phyloP scores from a whole-genome alignment of 2,888 invertebrate genomes.

The Zaprionus lineosus region DNA sequence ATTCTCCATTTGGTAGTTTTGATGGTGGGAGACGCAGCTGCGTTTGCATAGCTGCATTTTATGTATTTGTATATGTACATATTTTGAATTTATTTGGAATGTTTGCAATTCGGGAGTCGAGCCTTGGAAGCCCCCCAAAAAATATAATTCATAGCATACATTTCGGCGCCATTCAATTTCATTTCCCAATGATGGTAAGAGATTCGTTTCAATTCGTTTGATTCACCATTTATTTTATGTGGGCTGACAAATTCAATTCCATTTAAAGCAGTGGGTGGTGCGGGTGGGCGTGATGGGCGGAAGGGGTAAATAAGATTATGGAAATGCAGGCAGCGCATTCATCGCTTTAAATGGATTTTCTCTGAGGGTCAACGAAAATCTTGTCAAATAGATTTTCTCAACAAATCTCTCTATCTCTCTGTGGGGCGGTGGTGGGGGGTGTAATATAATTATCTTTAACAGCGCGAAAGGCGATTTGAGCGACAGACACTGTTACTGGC shows the following conservation, averaged over 20 bases:
- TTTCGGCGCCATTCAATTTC: constrained; percentile 41
- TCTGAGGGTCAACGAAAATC: constrained; percentile 37
- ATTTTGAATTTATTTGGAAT: constrained; percentile 12
- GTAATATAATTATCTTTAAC: background rate
- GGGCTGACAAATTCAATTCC: constrained; percentile 68
- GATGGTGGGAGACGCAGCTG: no score
- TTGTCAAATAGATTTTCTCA: no score
- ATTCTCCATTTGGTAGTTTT: background rate
- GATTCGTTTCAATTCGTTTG: constrained; percentile 58
- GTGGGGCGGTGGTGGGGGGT: no score
- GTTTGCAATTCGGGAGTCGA: constrained; percentile 11
- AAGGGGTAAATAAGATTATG: constrained; percentile 9
- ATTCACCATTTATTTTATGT: constrained; percentile 69
- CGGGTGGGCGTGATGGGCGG: background rate
- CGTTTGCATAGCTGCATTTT: constrained; percentile 16
- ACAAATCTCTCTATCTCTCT: no score
- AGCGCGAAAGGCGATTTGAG: no score
- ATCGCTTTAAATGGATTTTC: constrained; percentile 60
- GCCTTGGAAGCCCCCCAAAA: background rate
- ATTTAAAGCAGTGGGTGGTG: constrained; percentile 10
- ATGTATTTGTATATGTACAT: no score
- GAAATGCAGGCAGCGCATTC: constrained; percentile 21
- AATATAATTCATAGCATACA: no score
- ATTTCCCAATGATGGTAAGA: constrained; percentile 58
- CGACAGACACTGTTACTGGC: constrained; percentile 1